Evolutionary conservation across 2,888 invertebrate genomes (phyloP).

Genomic region (Phengaris alcon): DNA sequence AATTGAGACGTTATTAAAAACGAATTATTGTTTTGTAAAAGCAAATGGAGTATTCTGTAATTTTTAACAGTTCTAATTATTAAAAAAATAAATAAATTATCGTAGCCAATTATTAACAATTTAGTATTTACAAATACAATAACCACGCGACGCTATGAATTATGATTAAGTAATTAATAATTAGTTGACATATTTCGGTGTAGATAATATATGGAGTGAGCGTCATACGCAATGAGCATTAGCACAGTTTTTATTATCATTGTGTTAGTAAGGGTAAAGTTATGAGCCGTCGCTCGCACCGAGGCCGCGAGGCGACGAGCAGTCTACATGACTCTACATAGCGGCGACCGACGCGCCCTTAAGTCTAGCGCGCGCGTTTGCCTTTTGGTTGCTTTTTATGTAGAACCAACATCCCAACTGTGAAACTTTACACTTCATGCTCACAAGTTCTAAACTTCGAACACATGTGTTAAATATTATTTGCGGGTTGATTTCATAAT

Average conservation of each 20-base stretch:
- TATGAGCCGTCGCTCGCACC: neutral
- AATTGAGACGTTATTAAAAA: too few relatives aligned
- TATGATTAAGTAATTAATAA: neutral
- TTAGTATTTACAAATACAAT: too few relatives aligned
- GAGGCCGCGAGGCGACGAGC: conserved; percentile 39
- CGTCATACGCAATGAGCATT: neutral
- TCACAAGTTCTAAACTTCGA: neutral
- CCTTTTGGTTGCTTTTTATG: conserved; percentile 30
- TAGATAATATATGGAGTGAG: neutral
- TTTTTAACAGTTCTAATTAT: too few relatives aligned
- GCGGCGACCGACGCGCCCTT: conserved; percentile 36
- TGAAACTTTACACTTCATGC: conserved; percentile 4
- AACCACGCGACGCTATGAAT: neutral
- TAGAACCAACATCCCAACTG: neutral
- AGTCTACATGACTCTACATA: conserved; percentile 39
- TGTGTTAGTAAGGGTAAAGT: conserved; percentile 20
- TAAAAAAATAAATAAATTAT: too few relatives aligned
- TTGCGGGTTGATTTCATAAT: neutral
- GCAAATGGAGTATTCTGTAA: too few relatives aligned
- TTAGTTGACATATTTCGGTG: conserved; percentile 1
- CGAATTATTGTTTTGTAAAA: too few relatives aligned
- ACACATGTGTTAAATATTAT: neutral
- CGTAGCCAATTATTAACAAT: too few relatives aligned
- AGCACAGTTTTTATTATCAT: conserved; percentile 17
- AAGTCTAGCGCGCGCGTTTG: conserved; percentile 41